Evolutionary conservation across 2,797 vertebrate genomes (phyloP).

Genomic region (Hozukius guyotensis): DNA sequence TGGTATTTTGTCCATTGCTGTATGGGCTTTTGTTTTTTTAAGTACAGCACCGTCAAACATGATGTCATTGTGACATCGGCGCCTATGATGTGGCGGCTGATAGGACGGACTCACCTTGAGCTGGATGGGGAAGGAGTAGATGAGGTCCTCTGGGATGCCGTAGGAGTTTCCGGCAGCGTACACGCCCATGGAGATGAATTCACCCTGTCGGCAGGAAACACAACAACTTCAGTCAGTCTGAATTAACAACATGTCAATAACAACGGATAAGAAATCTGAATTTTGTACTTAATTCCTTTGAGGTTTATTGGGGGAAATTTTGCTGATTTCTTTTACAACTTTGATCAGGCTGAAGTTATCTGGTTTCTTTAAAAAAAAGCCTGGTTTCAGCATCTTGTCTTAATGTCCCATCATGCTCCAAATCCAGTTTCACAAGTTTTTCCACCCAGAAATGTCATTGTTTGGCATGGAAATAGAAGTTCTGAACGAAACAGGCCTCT

Average conservation of each 20-base stretch:
- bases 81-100: not conserved
- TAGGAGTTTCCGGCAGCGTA: slow-evolving; percentile 93
- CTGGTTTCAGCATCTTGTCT: not conserved
- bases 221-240: not conserved
- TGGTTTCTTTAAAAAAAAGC: not conserved
- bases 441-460: not conserved
- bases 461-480: not conserved
- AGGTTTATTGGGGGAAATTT: too few species aligned
- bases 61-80: not conserved
- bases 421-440: not conserved
- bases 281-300: not conserved
- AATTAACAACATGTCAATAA: not conserved
- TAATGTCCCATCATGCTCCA: not conserved
- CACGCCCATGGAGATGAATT: slow-evolving; percentile 96
- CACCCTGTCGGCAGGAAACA: slow-evolving; percentile 79
- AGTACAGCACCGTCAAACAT: too few species aligned
- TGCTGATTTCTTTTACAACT: too few species aligned
- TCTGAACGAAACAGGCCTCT: not conserved
- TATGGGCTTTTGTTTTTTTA: not conserved
- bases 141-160: slow-evolving; percentile 89
- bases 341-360: not conserved
- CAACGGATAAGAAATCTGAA: not conserved
- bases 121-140: slow-evolving; percentile 95
- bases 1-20: not conserved
- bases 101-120: slow-evolving; percentile 86